Evolutionary conservation across 2,888 invertebrate genomes (phyloP).

Genomic region (Lasioglossum marginatum): DNA sequence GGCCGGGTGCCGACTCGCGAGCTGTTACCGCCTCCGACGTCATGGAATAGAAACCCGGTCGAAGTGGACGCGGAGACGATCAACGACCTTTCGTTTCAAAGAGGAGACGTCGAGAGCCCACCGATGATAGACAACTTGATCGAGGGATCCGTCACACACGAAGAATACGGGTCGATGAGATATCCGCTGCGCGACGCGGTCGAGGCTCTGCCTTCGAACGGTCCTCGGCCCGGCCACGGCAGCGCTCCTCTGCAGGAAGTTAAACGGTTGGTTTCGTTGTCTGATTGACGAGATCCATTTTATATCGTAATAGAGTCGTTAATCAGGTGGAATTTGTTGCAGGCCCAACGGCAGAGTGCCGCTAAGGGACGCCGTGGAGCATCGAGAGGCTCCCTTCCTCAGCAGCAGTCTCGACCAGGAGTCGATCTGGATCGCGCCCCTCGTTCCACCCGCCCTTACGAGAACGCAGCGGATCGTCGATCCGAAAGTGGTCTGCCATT

Average conservation of each 20-base stretch:
- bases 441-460: slow-evolving; percentile 78
- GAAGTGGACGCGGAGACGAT: slow-evolving; percentile 34
- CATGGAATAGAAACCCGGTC: slow-evolving; percentile 15
- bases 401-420: slow-evolving; percentile 76
- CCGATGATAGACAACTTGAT: slow-evolving; percentile 70
- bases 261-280: slow-evolving; percentile 23
- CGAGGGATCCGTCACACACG: slow-evolving; percentile 35
- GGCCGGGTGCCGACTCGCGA: slow-evolving; percentile 51
- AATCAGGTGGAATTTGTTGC: neutral
- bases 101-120: slow-evolving; percentile 85
- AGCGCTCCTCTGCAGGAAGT: slow-evolving; percentile 20
- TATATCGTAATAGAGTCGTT: too few species aligned
- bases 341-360: slow-evolving; percentile 85
- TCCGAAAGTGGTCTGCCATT: slow-evolving; percentile 87
- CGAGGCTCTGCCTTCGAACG: slow-evolving; percentile 84
- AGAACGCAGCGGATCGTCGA: slow-evolving; percentile 65
- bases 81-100: slow-evolving; percentile 81
- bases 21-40: slow-evolving; percentile 42
- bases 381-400: slow-evolving; percentile 79
- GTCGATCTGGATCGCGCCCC: slow-evolving; percentile 81
- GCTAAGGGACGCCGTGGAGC: slow-evolving; percentile 90
- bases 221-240: neutral
- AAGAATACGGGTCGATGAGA: slow-evolving; percentile 83
- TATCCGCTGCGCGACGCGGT: slow-evolving; percentile 91
- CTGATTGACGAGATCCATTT: neutral